Percentiles rank a stretch among this genome's conserved stretches.
phyloP scores from a whole-genome alignment of 2,113 vertebrate genomes.

The Caretta caretta region DNA sequence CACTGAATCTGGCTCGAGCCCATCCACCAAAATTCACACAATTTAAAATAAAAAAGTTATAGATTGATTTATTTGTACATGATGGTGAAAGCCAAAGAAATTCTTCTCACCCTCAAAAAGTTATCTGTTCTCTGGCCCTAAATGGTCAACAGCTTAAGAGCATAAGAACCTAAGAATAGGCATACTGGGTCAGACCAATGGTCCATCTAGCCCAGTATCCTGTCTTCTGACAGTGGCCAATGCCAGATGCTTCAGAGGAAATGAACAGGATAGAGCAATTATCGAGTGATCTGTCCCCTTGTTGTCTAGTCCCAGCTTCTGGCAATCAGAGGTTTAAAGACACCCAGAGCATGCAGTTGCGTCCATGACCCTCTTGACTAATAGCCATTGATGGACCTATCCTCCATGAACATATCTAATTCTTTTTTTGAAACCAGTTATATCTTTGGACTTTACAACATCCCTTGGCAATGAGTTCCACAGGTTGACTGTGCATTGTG shows the following conservation, averaged over 20 bases:
- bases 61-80: not conserved
- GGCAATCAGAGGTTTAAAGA: not conserved
- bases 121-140: not conserved
- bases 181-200: not conserved
- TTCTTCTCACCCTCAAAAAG: not conserved
- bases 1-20: not conserved
- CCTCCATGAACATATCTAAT: not conserved
- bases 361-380: not conserved
- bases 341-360: not conserved
- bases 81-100: not conserved
- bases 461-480: not conserved
- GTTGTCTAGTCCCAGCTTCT: not conserved
- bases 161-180: not conserved
- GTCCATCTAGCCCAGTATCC: not conserved
- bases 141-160: not conserved
- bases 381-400: not conserved
- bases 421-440: not conserved
- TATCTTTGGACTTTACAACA: not conserved
- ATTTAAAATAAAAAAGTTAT: not conserved
- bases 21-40: not conserved
- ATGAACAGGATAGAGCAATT: not conserved
- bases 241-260: not conserved
- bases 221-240: not conserved
- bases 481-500: not conserved
- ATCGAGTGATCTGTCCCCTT: not conserved